A percentile compares a stretch with the other conserved stretches of the same genome.
Conservation (phyloP, 2,888 invertebrate genomes). For the Cheilosia urbana region DNA sequence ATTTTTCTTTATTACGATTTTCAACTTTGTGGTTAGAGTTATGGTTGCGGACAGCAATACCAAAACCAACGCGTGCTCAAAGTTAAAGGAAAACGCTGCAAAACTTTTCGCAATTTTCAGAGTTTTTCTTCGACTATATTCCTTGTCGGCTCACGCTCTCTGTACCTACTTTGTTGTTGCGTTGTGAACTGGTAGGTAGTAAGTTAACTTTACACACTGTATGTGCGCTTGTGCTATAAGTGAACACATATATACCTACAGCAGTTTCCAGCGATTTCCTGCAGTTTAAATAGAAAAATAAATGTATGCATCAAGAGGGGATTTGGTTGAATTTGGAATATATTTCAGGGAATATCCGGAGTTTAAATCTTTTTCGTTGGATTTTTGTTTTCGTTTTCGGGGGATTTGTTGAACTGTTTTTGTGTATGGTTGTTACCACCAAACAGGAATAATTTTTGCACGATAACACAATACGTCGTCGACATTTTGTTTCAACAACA, state of each 20-base stretch:
- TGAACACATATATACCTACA: not conserved
- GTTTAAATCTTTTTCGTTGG: constrained; percentile 11
- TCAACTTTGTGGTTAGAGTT: constrained; percentile 51
- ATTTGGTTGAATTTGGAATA: constrained; percentile 17
- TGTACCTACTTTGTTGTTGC: constrained; percentile 1
- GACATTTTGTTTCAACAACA: constrained; percentile 4
- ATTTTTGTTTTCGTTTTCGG: constrained; percentile 5
- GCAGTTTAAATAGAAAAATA: constrained; percentile 38
- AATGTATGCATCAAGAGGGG: constrained; percentile 1
- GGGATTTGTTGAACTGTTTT: not conserved
- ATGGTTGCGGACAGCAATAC: constrained; percentile 22
- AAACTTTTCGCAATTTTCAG: constrained; percentile 42
- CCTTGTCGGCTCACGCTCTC: not conserved
- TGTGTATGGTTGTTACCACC: not conserved
- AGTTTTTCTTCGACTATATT: constrained; percentile 21
- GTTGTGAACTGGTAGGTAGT: constrained; percentile 1
- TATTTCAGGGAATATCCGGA: not conserved
- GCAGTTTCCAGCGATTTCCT: constrained; percentile 48
- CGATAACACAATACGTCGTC: not conserved
- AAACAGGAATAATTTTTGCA: constrained; percentile 1
- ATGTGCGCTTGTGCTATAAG: not conserved
- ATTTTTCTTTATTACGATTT: constrained; percentile 53
- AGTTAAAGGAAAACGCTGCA: constrained; percentile 13
- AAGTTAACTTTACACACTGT: constrained; percentile 18
- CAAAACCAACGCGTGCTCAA: not conserved